Evolutionary conservation across 2,797 vertebrate genomes (phyloP).

Genomic region (Podarcis siculus): DNA sequence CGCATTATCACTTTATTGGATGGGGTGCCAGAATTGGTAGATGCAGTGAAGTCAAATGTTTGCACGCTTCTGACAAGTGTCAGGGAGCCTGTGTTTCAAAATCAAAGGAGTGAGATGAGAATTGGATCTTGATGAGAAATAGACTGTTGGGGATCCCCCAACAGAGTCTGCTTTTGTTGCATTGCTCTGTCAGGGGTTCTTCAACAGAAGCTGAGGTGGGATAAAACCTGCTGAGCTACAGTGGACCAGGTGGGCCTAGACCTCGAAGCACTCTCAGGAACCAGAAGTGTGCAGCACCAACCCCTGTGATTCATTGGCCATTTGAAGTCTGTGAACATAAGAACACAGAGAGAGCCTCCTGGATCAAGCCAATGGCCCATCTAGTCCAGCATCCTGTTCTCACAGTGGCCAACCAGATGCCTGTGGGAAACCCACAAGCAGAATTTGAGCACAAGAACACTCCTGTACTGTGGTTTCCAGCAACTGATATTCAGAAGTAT

Average conservation of each 20-base stretch:
- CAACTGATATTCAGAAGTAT: too few species aligned
- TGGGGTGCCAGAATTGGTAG: slow-evolving; percentile 52
- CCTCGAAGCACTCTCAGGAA: background rate
- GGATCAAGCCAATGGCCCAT: too few species aligned
- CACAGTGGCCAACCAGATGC: too few species aligned
- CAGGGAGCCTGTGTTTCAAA: slow-evolving; percentile 9
- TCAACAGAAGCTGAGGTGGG: background rate
- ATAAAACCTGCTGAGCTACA: background rate
- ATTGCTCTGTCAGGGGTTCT: background rate
- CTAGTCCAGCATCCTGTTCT: too few species aligned
- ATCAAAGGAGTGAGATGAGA: background rate
- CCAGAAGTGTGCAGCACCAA: background rate
- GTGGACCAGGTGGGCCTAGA: background rate
- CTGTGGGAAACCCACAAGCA: too few species aligned
- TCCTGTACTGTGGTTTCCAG: too few species aligned
- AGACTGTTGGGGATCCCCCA: background rate
- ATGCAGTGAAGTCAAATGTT: slow-evolving; percentile 40
- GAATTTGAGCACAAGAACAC: too few species aligned
- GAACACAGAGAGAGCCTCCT: too few species aligned
- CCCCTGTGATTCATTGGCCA: background rate
- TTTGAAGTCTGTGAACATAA: background rate
- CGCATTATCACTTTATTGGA: slow-evolving; percentile 49
- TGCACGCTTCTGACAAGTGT: slow-evolving; percentile 34
- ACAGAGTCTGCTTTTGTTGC: slow-evolving; percentile 8
- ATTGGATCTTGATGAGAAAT: slow-evolving; percentile 5